A percentile compares a stretch with the other conserved stretches of the same genome.
phyloP scores from a whole-genome alignment of 2,888 invertebrate genomes.

The Clunio marinus region DNA sequence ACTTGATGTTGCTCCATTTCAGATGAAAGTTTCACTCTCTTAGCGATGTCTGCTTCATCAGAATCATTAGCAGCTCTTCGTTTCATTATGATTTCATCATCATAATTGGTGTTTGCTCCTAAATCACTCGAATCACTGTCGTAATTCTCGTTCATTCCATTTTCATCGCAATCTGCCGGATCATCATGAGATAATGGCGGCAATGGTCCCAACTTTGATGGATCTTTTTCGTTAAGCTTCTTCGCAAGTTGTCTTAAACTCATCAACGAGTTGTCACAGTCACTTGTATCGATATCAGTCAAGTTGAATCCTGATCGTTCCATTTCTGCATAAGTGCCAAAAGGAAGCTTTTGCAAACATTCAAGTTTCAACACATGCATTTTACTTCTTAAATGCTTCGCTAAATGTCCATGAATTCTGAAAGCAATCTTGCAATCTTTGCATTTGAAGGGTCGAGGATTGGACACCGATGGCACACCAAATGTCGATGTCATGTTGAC shows the following conservation, averaged over 20 bases:
- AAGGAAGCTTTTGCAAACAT: conserved; percentile 86
- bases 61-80: neutral
- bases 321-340: conserved; percentile 90
- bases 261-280: conserved; percentile 90
- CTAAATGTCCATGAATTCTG: conserved; percentile 92
- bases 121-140: conserved; percentile 32
- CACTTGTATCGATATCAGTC: conserved; percentile 92
- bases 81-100: neutral
- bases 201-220: conserved; percentile 61
- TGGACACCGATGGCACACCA: conserved; percentile 75
- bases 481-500: conserved; percentile 83
- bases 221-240: conserved; percentile 76
- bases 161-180: conserved; percentile 44
- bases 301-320: conserved; percentile 85
- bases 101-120: neutral
- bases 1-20: neutral
- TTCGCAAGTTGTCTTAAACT: conserved; percentile 78
- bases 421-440: conserved; percentile 94
- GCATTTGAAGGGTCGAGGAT: conserved; percentile 95
- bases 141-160: conserved; percentile 32
- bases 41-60: neutral
- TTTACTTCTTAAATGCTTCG: conserved; percentile 93
- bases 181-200: conserved; percentile 22
- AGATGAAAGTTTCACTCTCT: neutral
- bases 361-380: conserved; percentile 94